Conservation (phyloP, 1,140 invertebrate genomes). For the Thalassaphorura encarpata region DNA sequence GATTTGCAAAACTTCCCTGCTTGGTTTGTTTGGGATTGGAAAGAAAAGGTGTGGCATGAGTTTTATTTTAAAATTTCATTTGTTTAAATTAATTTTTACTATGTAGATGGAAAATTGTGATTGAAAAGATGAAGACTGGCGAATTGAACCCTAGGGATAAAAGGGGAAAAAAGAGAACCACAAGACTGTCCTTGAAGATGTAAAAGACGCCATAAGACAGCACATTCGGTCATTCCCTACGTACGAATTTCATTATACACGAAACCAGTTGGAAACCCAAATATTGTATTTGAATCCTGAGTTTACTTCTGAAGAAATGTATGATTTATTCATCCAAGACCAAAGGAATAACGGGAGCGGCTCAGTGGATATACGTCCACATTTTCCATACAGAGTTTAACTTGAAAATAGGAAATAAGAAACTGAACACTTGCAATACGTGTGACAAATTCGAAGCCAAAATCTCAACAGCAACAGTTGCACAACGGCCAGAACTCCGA, state of each 20-base stretch:
- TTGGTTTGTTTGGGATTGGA: too few relatives aligned
- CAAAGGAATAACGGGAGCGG: too few relatives aligned
- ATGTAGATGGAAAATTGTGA: too few relatives aligned
- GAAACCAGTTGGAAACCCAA: neutral
- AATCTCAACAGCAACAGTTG: too few relatives aligned
- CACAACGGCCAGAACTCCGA: neutral
- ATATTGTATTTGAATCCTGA: neutral
- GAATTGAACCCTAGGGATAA: neutral
- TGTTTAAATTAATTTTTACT: too few relatives aligned
- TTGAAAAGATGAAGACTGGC: too few relatives aligned
- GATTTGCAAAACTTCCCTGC: too few relatives aligned
- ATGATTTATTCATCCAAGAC: neutral
- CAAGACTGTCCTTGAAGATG: neutral
- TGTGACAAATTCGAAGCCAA: neutral
- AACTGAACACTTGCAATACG: neutral
- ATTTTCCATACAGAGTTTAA: neutral
- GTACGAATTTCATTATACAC: neutral
- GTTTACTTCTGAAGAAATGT: neutral
- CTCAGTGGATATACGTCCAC: neutral
- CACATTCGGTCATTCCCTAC: neutral
- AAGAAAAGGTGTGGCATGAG: too few relatives aligned
- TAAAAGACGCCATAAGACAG: neutral
- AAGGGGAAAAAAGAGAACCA: neutral
- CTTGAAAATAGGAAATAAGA: neutral
- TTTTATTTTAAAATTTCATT: too few relatives aligned